Base-by-base conservation (phyloP, 1,140 invertebrate genomes). In the Tetramorium alpestre region DNA sequence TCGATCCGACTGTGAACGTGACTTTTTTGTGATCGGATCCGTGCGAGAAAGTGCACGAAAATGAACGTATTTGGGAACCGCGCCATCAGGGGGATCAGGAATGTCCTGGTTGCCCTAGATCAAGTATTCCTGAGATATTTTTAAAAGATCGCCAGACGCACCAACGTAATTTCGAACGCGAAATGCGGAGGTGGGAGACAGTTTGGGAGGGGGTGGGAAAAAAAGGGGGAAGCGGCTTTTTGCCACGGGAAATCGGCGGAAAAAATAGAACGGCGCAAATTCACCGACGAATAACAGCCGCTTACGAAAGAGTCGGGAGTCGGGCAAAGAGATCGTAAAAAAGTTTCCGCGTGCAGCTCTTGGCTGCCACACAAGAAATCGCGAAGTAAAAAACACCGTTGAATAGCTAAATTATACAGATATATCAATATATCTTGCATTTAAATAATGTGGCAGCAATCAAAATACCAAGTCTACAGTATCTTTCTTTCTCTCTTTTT, bases 51-150 rank as follows among this genome's bases (percentile, higher is more conserved):
- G 25, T 60, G 33, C 54, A 18, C 3, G 56, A 89, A 69, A 84
- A 41, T 41, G 72, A 25, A 28, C 18, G n/a, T 47, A 51, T 70
- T 54, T 47, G 67, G 69, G 75, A 89, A 41, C 11, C 22, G 70
- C 28, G 54, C 76, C 84, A 67, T 44, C 89, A 33, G 91, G 18
- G 78, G 41, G 88, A 80, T 91, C 54, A 89, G 87, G 82, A 88
- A 91, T 90, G 91, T 91, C 92, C 88, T 90, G 89, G 91, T 93
- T 93, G 92, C 90, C 93, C 93, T 93, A 93, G 93, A 93, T 93
- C 93, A 93, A 94, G 93, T 91, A 93, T 70, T 90, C 67, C 67
- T 47, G 49, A 82, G 88, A 78, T 93, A 93, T 93, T 94, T 94
- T 93, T 93, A 93, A 93, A 90, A 92, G 88, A 90, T 91, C 65